Conservation (phyloP, 2,797 vertebrate genomes). For the Chrosomus eos region DNA sequence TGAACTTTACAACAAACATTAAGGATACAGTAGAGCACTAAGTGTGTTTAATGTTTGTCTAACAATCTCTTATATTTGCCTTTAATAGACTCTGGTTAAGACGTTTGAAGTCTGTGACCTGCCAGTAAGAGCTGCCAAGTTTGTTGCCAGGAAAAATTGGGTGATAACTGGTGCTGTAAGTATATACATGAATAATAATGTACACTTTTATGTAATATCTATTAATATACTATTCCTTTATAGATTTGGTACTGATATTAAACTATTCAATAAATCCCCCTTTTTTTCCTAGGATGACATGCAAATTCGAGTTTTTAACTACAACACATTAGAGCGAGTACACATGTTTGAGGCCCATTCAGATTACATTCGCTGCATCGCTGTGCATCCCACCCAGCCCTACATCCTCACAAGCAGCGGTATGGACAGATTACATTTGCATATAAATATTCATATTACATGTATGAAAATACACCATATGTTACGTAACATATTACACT, state of each 20-base stretch:
- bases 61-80: not conserved
- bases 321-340: slow-evolving; percentile 96
- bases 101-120: slow-evolving; percentile 98
- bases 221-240: not conserved
- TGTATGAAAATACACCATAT: not conserved
- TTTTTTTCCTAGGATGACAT: slow-evolving; percentile 88
- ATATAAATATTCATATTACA: not conserved
- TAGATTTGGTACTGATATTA: not conserved
- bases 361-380: slow-evolving; percentile 97
- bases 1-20: not conserved
- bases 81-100: slow-evolving; percentile 92
- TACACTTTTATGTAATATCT: not conserved
- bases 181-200: slow-evolving; percentile 12
- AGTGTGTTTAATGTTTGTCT: not conserved
- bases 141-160: slow-evolving; percentile 98
- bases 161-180: slow-evolving; percentile 98
- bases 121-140: slow-evolving; percentile 96
- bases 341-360: slow-evolving; percentile 99
- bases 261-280: not conserved
- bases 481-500: not conserved
- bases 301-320: slow-evolving; percentile 98
- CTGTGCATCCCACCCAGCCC: slow-evolving; percentile 97
- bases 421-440: slow-evolving; percentile 65
- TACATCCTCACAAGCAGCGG: slow-evolving; percentile 98
- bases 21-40: not conserved